Base-by-base conservation (phyloP, 2,113 vertebrate species). In the Ciconia maguari region DNA sequence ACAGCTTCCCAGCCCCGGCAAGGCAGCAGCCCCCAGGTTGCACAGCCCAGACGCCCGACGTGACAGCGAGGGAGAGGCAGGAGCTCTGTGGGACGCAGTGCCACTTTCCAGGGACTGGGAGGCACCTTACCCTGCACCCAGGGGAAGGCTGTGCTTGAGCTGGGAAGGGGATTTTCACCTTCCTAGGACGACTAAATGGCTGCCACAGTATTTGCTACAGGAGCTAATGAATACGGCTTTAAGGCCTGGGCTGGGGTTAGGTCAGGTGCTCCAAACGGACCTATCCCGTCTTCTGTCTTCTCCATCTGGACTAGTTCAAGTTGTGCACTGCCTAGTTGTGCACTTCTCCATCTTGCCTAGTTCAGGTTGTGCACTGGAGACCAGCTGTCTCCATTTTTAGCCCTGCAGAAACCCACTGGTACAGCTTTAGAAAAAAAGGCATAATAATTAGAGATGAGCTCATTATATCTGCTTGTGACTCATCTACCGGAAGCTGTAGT, bases 381-480 rank as follows among this genome's bases (percentile, higher is more conserved):
- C 32, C 57, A 70, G 27, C n/a, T 70, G 24, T 61, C 41, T 90
- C 66, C 42, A 11, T 69, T 90, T 87, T 64, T 32, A 80, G 46
- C n/a, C 74, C 24, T 64, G 51, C 55, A 84, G 65, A 93, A 88
- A 72, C 9, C 21, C 22, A 65, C 16, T 48, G 29, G 3, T 30
- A 69, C 26, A 89, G 20, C 26, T 82, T 82, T 51, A 9, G 68
- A 86, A 86, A 66, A 44, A 49, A 20, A 12, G 9, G 29, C 66
- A 11, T 41, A 89, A 78, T 54, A 84, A 91, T 69, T 61, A 69
- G 52, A 62, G 65, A 71, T 68, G 52, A 87, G 68, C 76, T 94
- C 83, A 89, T 93, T 89, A 34, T 49, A 76, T 69, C 61, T 84
- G 46, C 52, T 76, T 48, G 44, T 95, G 94, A 97, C 36, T 94